phyloP scores from a whole-genome alignment of 2,888 invertebrate genomes.

The Harmothoe impar region DNA sequence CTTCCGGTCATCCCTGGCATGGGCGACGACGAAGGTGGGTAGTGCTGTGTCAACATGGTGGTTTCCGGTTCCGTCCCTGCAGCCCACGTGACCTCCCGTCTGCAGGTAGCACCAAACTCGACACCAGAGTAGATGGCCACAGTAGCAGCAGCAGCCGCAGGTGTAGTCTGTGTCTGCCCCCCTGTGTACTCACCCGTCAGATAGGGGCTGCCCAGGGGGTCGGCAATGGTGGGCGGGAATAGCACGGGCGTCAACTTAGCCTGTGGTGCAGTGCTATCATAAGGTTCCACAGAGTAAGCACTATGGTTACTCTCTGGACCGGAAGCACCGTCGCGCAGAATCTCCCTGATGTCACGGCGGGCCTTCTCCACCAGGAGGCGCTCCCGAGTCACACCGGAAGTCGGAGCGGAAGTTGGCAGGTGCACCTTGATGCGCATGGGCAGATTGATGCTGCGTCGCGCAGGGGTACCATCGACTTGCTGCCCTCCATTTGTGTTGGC shows the following conservation, averaged over 20 bases:
- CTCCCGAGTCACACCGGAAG: background rate
- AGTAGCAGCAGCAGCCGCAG: too few relatives aligned
- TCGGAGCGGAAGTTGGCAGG: background rate
- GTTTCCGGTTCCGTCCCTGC: background rate
- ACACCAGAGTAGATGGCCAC: background rate
- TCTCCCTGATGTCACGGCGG: background rate
- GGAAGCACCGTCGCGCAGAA: background rate
- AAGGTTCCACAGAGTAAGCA: background rate
- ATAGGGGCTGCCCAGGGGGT: background rate
- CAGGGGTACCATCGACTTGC: background rate
- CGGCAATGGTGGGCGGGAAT: background rate
- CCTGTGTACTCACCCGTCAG: background rate
- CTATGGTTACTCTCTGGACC: slow-evolving; percentile 21
- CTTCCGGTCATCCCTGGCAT: background rate
- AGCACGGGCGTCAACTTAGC: slow-evolving; percentile 13
- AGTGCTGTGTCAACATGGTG: background rate
- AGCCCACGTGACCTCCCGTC: background rate
- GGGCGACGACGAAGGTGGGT: background rate
- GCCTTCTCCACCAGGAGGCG: background rate
- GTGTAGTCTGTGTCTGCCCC: too few relatives aligned
- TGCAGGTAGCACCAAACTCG: background rate
- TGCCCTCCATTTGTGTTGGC: background rate
- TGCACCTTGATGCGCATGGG: slow-evolving; percentile 49
- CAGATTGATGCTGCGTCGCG: background rate
- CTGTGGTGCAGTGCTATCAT: background rate